Base-by-base conservation (phyloP, 2,888 invertebrate genomes). In the Pyrocoelia pectoralis region DNA sequence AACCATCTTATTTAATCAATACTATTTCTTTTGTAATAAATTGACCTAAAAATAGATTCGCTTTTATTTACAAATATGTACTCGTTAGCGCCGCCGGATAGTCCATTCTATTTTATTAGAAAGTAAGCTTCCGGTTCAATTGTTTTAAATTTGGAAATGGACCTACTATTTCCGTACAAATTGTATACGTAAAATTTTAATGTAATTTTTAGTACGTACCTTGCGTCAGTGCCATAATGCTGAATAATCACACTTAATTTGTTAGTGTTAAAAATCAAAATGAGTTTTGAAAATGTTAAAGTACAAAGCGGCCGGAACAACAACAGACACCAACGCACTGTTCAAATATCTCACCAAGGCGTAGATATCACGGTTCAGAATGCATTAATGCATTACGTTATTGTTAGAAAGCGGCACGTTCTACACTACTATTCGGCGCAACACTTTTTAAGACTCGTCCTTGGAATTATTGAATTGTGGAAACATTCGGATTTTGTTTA, bases 271-370 rank as follows among this genome's bases (percentile, higher is more conserved):
- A 52, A 29, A 54, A 33, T 8, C 17, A 52, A 29, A 2, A 10
- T 33, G 33, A n/a, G n/a, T 6, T 6, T 33, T 33, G 9, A 10
- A n/a, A 33, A 33, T n/a, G n/a, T 24, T 24, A 49, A 17, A 54
- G 48, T 43, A 54, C 48, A 54, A 60, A 54, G 58, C 63, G 63
- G 63, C 63, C 63, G 63, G 63, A 63, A 63, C 63, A 43, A 48
- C 63, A 55, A 55, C 55, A 59, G 41, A 55, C 55, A 43, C 54
- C 52, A 53, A 50, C 63, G 58, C 58, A 49, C 51, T 43, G 51
- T 33, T 43, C 58, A 63, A 33, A 59, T 58, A 58, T 55, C 55
- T 54, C 58, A 58, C 54, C 48, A 43, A 60, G 63, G 58, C 63
- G 63, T 59, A 63, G 58, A 52, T 58, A 40, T 28, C 50, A 49